Evolutionary conservation across 2,113 vertebrate genomes (phyloP).

Genomic region (Nicator chloris): DNA sequence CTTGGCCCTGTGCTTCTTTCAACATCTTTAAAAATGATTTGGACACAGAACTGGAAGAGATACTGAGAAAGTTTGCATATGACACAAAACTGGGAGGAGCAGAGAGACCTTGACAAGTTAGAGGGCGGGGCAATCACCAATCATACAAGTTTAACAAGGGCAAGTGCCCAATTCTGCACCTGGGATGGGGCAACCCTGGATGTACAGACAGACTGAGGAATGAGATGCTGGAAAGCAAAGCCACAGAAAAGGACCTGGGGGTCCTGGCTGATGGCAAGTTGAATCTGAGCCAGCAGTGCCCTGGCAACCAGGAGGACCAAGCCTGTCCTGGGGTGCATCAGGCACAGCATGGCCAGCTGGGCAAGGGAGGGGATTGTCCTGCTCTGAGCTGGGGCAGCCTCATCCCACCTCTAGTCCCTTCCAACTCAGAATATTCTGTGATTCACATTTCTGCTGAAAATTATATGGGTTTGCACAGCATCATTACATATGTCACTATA

Average conservation of each 20-base stretch:
- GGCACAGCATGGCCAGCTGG: rapidly evolving
- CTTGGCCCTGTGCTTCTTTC: background rate
- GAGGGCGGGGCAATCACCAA: background rate
- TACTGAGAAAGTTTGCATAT: background rate
- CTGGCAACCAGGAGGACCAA: background rate
- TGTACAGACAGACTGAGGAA: rapidly evolving
- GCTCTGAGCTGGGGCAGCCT: rapidly evolving
- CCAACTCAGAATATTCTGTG: background rate
- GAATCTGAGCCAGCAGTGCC: background rate
- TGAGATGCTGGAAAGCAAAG: background rate
- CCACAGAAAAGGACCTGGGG: background rate
- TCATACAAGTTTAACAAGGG: background rate
- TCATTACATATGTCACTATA: background rate
- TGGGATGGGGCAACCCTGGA: background rate
- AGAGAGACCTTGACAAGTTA: background rate
- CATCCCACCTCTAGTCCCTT: background rate
- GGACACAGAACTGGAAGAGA: background rate
- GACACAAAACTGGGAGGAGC: background rate
- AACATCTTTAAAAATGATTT: background rate
- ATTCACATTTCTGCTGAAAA: background rate
- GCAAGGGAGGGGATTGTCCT: background rate
- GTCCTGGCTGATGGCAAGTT: rapidly evolving
- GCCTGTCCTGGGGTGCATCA: rapidly evolving
- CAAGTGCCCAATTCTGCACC: rapidly evolving
- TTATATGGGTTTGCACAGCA: background rate